phyloP scores from a whole-genome alignment of 2,888 invertebrate species.

The Pristionchus fissidentatus region DNA sequence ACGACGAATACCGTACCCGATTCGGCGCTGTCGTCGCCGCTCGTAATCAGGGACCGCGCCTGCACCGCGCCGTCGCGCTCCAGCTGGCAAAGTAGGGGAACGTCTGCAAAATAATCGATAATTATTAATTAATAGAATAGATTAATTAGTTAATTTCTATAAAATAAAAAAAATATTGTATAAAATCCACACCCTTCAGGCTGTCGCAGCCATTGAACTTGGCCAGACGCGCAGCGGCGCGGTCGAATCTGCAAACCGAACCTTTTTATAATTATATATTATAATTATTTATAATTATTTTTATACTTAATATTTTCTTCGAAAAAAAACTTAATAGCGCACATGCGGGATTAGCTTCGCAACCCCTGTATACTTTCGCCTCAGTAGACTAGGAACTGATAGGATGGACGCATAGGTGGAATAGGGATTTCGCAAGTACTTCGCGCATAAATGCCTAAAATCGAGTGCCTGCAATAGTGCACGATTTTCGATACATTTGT shows the following conservation, averaged over 20 bases:
- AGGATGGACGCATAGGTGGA: too few species aligned
- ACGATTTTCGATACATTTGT: not conserved
- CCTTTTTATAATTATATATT: not conserved
- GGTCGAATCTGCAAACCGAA: slow-evolving; percentile 16
- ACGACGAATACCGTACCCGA: not conserved
- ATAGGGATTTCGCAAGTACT: too few species aligned
- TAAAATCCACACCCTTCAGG: not conserved
- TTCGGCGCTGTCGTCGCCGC: not conserved
- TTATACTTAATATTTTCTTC: too few species aligned
- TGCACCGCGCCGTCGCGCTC: not conserved
- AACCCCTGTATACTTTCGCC: too few species aligned
- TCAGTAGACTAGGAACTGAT: too few species aligned
- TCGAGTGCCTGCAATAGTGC: too few species aligned
- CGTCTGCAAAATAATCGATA: not conserved
- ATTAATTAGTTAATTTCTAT: not conserved
- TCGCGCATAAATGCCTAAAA: too few species aligned
- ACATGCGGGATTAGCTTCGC: too few species aligned
- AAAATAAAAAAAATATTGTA: not conserved
- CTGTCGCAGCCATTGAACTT: slow-evolving; percentile 10
- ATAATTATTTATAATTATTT: not conserved
- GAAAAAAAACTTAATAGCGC: too few species aligned
- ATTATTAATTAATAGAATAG: not conserved
- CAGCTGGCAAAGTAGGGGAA: slow-evolving; percentile 19
- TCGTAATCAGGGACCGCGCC: not conserved
- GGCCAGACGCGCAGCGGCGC: not conserved